Conservation (phyloP, 2,797 vertebrate species). For the Oceanodroma leucorhoa region DNA sequence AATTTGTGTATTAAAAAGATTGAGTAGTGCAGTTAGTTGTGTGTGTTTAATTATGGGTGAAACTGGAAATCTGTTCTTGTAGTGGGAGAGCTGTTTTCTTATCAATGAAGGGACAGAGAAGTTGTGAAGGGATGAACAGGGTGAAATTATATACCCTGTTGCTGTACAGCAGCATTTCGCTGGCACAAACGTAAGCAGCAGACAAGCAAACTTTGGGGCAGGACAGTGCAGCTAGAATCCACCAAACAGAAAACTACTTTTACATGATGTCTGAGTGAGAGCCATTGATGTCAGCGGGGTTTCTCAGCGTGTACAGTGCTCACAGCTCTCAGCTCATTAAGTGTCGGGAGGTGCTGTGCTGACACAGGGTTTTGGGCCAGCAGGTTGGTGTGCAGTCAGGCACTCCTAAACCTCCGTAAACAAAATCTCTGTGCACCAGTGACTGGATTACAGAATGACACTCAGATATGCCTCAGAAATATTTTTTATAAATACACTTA, state of each 20-base stretch:
- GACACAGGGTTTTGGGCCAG: neutral
- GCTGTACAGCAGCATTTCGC: neutral
- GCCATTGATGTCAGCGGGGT: neutral
- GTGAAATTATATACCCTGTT: neutral
- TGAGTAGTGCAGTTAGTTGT: neutral
- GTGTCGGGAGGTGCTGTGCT: neutral
- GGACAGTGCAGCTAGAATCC: neutral
- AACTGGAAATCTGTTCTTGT: neutral
- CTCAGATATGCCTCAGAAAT: neutral
- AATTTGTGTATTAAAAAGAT: neutral
- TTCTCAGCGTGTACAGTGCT: neutral
- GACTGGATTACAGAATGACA: neutral
- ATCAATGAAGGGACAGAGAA: neutral
- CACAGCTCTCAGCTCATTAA: neutral
- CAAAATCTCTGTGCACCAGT: neutral
- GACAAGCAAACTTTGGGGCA: neutral
- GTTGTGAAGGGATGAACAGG: neutral
- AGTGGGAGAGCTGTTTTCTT: neutral
- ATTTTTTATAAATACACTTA: neutral
- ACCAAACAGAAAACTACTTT: neutral
- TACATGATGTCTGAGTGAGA: neutral
- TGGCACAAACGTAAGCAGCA: neutral
- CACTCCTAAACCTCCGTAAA: neutral
- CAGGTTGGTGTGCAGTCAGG: neutral
- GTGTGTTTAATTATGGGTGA: neutral